Percentiles rank a stretch among this genome's conserved stretches.
Evolutionary conservation across 2,113 vertebrate genomes (phyloP).

Genomic region (Muntiacus muntjak): DNA sequence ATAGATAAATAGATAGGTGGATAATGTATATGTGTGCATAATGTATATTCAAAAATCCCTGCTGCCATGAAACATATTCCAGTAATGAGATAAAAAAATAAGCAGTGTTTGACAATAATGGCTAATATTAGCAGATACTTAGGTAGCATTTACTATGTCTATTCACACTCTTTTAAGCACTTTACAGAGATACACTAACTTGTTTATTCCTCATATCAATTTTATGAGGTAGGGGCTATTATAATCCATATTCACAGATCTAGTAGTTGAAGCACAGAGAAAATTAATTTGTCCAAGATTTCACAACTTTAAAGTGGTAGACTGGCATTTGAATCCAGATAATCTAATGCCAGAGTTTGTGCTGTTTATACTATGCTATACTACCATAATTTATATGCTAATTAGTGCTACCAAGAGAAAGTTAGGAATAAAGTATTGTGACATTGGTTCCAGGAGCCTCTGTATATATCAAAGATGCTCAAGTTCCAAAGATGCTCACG

Average conservation of each 20-base stretch:
- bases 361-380: background rate
- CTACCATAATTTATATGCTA: background rate
- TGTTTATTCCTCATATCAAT: background rate
- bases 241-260: background rate
- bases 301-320: background rate
- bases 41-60: background rate
- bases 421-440: no score
- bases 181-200: background rate
- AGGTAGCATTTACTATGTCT: background rate
- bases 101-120: background rate
- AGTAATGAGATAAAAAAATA: background rate
- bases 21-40: background rate
- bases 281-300: background rate
- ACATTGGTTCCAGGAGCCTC: background rate
- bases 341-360: background rate
- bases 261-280: background rate
- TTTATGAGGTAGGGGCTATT: background rate
- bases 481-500: background rate
- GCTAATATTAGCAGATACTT: background rate
- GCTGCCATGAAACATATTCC: background rate
- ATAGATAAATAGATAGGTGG: background rate
- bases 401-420: background rate
- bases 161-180: background rate
- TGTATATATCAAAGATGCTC: background rate
- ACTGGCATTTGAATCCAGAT: background rate